These are phyloP conservation scores for Meteorus cinctellus DNA, from an alignment of 2,888 invertebrate species.

Conservation along the genomic window DNA sequence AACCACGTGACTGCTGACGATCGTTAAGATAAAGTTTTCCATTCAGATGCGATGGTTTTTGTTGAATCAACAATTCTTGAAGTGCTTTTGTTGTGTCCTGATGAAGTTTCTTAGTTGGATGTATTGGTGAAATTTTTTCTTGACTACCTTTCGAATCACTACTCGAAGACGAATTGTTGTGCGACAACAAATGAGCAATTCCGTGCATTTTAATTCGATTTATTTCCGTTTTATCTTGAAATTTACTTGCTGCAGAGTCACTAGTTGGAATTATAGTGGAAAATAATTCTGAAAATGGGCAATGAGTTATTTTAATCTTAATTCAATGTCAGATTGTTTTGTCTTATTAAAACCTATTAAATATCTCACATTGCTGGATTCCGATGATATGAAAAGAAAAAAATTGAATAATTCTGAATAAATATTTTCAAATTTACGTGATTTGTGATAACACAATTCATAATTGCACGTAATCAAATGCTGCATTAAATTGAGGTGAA, in stretches of 20 bases:
- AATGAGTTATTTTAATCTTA: not conserved
- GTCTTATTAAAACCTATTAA: not conserved
- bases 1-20: constrained; percentile 62
- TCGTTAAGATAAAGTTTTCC: constrained; percentile 57
- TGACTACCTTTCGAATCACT: constrained; percentile 51
- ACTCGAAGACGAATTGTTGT: constrained; percentile 70
- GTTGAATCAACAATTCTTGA: constrained; percentile 59
- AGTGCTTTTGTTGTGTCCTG: constrained; percentile 59
- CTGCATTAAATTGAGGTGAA: not conserved
- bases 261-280: not conserved
- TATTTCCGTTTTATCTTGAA: not conserved
- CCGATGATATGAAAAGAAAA: not conserved
- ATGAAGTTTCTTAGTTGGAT: constrained; percentile 48
- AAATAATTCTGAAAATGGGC: not conserved
- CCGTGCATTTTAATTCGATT: constrained; percentile 73
- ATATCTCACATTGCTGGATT: constrained; percentile 14
- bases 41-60: constrained; percentile 52
- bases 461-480: not conserved
- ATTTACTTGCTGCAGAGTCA: constrained; percentile 21
- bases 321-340: not conserved
- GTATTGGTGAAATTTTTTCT: constrained; percentile 45
- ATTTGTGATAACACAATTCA: not conserved
- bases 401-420: not conserved
- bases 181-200: constrained; percentile 70
- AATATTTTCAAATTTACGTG: too few species aligned